These are phyloP conservation scores for Microtus montanus DNA, from an alignment of 2,113 vertebrate species.

Conservation along the genomic window DNA sequence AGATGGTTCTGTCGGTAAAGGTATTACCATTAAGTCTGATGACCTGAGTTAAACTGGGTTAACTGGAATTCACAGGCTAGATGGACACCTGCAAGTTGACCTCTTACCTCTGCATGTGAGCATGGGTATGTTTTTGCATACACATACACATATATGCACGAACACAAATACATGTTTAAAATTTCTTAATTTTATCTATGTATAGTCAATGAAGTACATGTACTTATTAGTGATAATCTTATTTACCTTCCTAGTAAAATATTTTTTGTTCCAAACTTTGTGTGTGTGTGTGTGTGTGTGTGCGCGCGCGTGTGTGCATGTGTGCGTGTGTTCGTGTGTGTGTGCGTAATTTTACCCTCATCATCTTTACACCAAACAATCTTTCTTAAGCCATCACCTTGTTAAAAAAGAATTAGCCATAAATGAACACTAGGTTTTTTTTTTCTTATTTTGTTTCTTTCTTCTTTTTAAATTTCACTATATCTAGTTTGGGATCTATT, in stretches of 20 bases:
- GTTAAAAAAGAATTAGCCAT: neutral
- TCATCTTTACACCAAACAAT: neutral
- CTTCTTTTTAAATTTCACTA: neutral
- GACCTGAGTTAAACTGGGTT: neutral
- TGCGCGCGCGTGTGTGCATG: too few species aligned
- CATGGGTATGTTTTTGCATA: neutral
- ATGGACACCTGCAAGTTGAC: neutral
- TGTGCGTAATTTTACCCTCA: neutral
- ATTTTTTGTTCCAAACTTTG: neutral
- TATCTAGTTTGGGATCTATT: neutral
- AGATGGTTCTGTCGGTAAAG: neutral
- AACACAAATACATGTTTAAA: neutral
- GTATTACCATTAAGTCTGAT: neutral
- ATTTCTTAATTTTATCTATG: neutral
- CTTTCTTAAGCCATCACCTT: neutral
- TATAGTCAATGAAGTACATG: neutral
- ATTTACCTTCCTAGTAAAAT: neutral
- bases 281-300: neutral
- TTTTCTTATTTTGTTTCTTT: neutral
- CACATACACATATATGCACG: neutral
- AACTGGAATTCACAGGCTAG: neutral
- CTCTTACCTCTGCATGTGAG: neutral
- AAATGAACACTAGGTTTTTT: neutral
- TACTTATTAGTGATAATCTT: neutral
- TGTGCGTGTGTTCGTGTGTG: too few species aligned